A percentile compares a stretch with the other conserved stretches of the same genome.
phyloP scores from a whole-genome alignment of 2,797 vertebrate genomes.

The Pseudochromis fuscus region DNA sequence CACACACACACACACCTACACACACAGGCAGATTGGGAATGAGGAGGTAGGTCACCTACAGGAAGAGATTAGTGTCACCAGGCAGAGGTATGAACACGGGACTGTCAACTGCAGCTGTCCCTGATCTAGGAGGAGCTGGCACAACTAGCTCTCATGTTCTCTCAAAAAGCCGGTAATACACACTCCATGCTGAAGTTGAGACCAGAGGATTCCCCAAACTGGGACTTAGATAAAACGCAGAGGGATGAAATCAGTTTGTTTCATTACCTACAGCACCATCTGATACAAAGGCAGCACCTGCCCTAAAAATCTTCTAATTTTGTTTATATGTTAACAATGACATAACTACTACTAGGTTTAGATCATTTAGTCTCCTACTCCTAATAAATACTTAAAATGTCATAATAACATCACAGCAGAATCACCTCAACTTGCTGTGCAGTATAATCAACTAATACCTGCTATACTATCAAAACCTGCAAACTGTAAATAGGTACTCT shows the following conservation, averaged over 20 bases:
- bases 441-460: no score
- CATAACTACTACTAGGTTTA: not conserved
- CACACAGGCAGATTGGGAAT: conserved; percentile 58
- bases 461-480: no score
- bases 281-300: not conserved
- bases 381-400: no score
- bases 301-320: not conserved
- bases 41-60: conserved; percentile 81
- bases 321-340: not conserved
- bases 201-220: conserved; percentile 16
- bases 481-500: no score
- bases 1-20: conserved; percentile 44
- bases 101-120: conserved; percentile 74
- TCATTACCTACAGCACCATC: not conserved
- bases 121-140: conserved; percentile 55
- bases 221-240: conserved; percentile 20
- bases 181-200: conserved; percentile 6
- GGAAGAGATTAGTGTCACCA: conserved; percentile 81
- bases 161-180: conserved; percentile 24
- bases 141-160: conserved; percentile 45
- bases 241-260: not conserved
- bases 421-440: no score
- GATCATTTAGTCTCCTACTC: not conserved
- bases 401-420: no score
- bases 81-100: conserved; percentile 69